Percentiles rank a stretch among this genome's conserved stretches.
Evolutionary conservation across 2,113 vertebrate species (phyloP).

Genomic region (Plecotus auritus): DNA sequence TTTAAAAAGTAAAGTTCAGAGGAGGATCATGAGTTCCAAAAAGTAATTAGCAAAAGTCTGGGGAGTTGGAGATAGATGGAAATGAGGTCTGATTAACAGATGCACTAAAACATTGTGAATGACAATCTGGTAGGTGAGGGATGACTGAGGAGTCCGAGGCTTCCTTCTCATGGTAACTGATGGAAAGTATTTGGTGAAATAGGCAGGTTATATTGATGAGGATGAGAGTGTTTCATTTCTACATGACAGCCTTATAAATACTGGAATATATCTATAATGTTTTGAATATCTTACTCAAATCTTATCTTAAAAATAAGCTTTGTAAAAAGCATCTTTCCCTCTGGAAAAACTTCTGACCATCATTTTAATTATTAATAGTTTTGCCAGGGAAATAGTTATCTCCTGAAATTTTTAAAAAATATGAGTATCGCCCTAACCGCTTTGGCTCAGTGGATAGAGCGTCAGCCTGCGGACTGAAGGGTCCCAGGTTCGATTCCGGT

Average conservation of each 20-base stretch:
- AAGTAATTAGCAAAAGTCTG: not conserved
- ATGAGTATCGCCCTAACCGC: no score
- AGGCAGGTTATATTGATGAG: not conserved
- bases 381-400: not conserved
- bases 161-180: not conserved
- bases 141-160: not conserved
- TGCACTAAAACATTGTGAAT: not conserved
- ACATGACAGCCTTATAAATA: not conserved
- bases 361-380: not conserved
- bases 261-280: not conserved
- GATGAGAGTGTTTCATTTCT: not conserved
- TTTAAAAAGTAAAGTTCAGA: not conserved
- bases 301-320: not conserved
- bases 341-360: not conserved
- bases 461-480: no score
- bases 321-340: not conserved
- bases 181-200: not conserved
- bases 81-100: not conserved
- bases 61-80: not conserved
- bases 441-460: no score
- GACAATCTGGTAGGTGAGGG: not conserved
- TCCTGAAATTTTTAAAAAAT: not conserved
- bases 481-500: no score
- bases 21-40: not conserved
- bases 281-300: not conserved